phyloP scores from a whole-genome alignment of 2,888 invertebrate genomes.

The Phaedon cochleariae region DNA sequence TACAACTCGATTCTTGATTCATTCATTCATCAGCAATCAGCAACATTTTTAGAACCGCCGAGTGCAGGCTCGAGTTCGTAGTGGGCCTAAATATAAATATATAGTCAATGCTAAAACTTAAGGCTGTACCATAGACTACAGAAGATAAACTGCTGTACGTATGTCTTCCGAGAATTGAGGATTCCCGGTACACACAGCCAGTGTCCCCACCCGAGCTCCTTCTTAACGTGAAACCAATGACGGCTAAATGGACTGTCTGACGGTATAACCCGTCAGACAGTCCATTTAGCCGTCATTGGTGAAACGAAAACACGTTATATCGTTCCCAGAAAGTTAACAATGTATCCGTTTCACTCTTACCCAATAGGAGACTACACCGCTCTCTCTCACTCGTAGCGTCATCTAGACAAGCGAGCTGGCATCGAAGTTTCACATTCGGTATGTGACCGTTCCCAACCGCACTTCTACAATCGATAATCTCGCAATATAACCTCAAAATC shows the following conservation, averaged over 20 bases:
- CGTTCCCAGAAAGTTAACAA: conserved; percentile 54
- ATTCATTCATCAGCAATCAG: conserved; percentile 9
- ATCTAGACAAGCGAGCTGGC: conserved; percentile 30
- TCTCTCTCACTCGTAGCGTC: conserved; percentile 29
- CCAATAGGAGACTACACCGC: not conserved
- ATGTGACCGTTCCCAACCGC: conserved; percentile 30
- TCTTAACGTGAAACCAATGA: conserved; percentile 58
- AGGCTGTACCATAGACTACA: too few relatives aligned
- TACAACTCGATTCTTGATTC: conserved; percentile 7
- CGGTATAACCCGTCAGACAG: too few relatives aligned
- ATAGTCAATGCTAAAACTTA: too few relatives aligned
- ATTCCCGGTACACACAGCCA: conserved; percentile 56
- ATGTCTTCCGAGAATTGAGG: conserved; percentile 56
- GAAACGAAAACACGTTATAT: conserved; percentile 60
- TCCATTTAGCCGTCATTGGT: too few relatives aligned
- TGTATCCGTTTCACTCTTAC: conserved; percentile 22
- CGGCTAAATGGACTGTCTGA: too few relatives aligned
- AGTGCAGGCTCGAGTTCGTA: conserved; percentile 30
- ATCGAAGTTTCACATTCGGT: conserved; percentile 35
- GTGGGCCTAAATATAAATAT: conserved; percentile 43
- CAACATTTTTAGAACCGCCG: conserved; percentile 37
- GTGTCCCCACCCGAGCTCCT: conserved; percentile 45
- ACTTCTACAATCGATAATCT: conserved; percentile 33
- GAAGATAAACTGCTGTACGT: too few relatives aligned
- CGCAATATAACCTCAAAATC: conserved; percentile 44